Evolutionary conservation across 2,797 vertebrate genomes (phyloP).

Genomic region (Onychomys torridus): DNA sequence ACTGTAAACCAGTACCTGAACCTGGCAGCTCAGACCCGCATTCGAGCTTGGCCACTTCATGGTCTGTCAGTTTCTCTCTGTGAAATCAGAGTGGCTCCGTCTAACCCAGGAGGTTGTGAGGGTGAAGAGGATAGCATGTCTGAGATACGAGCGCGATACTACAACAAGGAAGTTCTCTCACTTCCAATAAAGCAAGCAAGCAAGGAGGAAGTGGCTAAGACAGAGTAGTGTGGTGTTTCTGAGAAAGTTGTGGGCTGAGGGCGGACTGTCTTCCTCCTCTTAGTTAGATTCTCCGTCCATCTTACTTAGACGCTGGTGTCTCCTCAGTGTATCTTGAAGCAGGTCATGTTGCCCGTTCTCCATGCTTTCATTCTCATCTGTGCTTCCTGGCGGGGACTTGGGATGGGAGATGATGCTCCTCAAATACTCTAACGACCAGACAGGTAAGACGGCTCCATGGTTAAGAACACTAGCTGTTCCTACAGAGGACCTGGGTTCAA

Average conservation of each 20-base stretch:
- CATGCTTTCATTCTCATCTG: background rate
- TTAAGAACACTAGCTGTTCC: background rate
- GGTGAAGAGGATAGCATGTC: rapidly evolving
- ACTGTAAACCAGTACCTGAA: rapidly evolving
- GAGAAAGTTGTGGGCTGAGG: background rate
- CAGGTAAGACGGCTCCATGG: background rate
- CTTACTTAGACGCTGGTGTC: background rate
- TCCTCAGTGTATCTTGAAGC: background rate
- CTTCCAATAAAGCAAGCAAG: background rate
- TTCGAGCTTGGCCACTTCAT: background rate
- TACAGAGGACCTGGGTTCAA: background rate
- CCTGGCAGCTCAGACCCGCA: background rate
- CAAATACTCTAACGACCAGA: background rate
- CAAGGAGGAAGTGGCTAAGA: background rate
- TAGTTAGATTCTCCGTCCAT: background rate
- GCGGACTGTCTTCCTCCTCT: background rate
- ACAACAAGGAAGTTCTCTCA: background rate
- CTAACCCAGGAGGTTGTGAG: rapidly evolving
- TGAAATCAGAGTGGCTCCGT: background rate
- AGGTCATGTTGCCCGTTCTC: background rate
- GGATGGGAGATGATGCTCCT: background rate
- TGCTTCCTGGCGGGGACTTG: background rate
- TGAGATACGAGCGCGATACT: rapidly evolving
- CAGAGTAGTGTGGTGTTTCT: rapidly evolving
- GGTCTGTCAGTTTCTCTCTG: background rate